Percentiles rank a stretch among this genome's conserved stretches.
Evolutionary conservation across 2,113 vertebrate species (phyloP).

Genomic region (Daboia siamensis): DNA sequence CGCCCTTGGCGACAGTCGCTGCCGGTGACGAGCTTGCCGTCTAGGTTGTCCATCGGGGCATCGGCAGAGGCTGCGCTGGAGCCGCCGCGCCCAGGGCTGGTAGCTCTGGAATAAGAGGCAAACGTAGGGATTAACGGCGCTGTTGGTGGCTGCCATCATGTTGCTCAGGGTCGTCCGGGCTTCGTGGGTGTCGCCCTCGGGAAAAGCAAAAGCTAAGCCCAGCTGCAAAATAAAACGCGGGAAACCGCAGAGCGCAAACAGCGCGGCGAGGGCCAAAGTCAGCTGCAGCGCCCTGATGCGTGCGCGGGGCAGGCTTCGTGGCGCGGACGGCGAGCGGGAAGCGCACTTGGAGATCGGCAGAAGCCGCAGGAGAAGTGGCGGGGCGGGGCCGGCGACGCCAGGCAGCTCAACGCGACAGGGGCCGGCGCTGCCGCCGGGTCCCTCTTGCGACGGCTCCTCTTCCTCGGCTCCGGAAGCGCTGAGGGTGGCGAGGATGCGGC

Average conservation of each 20-base stretch:
- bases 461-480: neutral
- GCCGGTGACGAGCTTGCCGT: neutral
- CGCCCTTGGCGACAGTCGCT: neutral
- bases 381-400: neutral
- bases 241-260: conserved; percentile 66
- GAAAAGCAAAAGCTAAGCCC: conserved; percentile 36
- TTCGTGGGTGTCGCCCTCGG: neutral
- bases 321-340: conserved; percentile 19
- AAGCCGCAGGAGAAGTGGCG: conserved; percentile 63
- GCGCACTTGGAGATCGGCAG: conserved; percentile 50
- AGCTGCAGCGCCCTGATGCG: conserved; percentile 67
- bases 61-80: conserved; percentile 57
- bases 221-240: conserved; percentile 63
- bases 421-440: conserved; percentile 4
- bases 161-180: conserved; percentile 43
- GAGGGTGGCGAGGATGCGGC: conserved; percentile 19
- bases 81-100: conserved; percentile 67
- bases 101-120: conserved; percentile 65
- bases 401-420: neutral
- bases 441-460: neutral
- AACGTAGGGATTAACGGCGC: conserved; percentile 67
- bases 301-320: conserved; percentile 55
- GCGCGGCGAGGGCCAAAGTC: conserved; percentile 59
- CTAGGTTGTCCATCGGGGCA: neutral
- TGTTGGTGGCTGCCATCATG: conserved; percentile 55